These are phyloP conservation scores for Mus spretus DNA, from an alignment of 2,797 vertebrate species.

Conservation along the genomic window DNA sequence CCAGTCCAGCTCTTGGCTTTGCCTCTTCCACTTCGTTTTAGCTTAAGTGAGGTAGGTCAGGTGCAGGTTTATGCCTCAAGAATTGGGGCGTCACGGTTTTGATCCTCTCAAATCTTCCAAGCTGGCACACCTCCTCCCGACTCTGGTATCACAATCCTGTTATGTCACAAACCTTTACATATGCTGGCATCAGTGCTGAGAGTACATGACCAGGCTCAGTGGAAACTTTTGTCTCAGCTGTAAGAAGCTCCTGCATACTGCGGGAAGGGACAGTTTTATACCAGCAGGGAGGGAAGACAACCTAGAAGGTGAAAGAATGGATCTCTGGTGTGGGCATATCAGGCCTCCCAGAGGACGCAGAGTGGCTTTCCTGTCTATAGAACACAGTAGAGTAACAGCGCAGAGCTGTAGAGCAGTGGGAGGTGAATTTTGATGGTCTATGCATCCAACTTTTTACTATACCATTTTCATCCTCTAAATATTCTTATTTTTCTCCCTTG, in stretches of 20 bases:
- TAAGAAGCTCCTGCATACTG: neutral
- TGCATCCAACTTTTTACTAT: neutral
- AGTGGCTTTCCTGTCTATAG: too few species aligned
- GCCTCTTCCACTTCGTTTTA: neutral
- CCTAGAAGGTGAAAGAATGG: neutral
- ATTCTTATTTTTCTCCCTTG: neutral
- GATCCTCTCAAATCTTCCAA: neutral
- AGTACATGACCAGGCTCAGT: neutral
- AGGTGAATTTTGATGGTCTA: neutral
- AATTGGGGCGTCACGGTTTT: neutral
- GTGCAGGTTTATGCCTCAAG: neutral
- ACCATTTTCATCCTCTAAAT: neutral
- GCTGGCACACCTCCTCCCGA: neutral
- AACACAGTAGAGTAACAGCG: neutral
- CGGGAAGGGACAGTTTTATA: neutral
- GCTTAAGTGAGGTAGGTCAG: neutral
- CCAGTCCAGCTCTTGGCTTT: neutral
- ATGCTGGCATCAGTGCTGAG: neutral
- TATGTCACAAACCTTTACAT: neutral
- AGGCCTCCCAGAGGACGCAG: neutral
- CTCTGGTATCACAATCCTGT: neutral
- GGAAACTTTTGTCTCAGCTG: neutral
- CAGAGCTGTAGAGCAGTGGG: neutral
- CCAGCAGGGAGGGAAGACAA: neutral
- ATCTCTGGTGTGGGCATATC: rapidly evolving